Conservation (phyloP, 2,113 vertebrate species). For the Xyliphius kryptos region DNA sequence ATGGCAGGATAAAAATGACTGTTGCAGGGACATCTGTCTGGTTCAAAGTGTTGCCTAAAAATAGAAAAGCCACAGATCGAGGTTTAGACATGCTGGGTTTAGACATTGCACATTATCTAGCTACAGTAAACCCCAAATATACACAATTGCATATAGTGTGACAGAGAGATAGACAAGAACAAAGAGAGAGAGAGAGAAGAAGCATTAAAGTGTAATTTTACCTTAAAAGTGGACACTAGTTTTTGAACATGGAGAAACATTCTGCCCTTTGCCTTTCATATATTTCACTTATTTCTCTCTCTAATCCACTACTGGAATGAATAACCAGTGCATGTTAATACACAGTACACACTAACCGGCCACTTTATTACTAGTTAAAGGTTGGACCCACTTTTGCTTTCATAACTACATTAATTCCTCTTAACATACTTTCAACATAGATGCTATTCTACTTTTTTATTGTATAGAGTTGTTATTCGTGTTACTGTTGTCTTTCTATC, state of each 20-base stretch:
- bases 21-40: neutral
- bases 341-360: too few species aligned
- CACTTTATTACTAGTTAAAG: too few species aligned
- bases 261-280: neutral
- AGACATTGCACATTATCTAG: neutral
- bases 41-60: neutral
- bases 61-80: neutral
- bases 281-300: neutral
- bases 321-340: neutral
- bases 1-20: neutral
- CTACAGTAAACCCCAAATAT: neutral
- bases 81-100: constrained; percentile 2
- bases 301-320: neutral
- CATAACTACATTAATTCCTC: too few species aligned
- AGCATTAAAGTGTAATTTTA: constrained; percentile 4
- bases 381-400: too few species aligned
- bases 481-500: too few species aligned
- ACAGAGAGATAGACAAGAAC: neutral
- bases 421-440: too few species aligned
- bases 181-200: neutral
- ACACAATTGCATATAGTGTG: neutral
- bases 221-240: neutral
- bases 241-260: neutral
- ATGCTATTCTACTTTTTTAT: too few species aligned
- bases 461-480: too few species aligned